Base-by-base conservation (phyloP, 2,797 vertebrate species). In the Anisognathus igniventris region DNA sequence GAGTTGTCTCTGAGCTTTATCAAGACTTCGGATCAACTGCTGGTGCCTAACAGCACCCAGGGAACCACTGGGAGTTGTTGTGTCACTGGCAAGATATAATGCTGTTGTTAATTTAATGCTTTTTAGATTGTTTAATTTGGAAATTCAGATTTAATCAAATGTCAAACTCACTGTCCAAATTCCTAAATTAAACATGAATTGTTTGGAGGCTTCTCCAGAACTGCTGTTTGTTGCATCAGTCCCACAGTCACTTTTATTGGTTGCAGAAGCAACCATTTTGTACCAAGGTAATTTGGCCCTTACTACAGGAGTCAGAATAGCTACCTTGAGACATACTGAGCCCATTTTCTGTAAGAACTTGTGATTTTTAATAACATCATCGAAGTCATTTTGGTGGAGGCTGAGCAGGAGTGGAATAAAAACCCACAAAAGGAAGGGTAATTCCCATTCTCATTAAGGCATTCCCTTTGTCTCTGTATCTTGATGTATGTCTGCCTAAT, bases 101-200 rank as follows among this genome's bases (percentile, higher is more conserved):
- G n/a, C 53, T 81, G 50, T 90, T 91, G 85, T 92, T 93, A 84
- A 92, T 89, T 76, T 86, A 88, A 81, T 85, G 35, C 27, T 77
- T 56, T 92, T 96, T 87, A 62, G 54, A n/a, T 81, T 51, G 76
- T 88, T 93, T 87, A 88, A 95, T 90, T 79, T 82, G 67, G 57
- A 94, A 91, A 90, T 84, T 86, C 58, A 42, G 47, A 82, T 78
- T 91, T 91, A 91, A 94, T 93, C 44, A 81, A 86, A 77, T 50
- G 72, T 90, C 91, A 78, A 3, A 47, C 21, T 75, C 18, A 4
- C 31, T 73, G 88, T 92, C 94, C 84, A 54, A 56, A 66, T 95
- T 95, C 65, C 91, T 93, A 78, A 96, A 92, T 96, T 91, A 88
- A 94, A 92, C 72, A 86, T 91, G 73, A 91, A 93, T 96, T 95